Evolutionary conservation across 2,113 vertebrate species (phyloP), one percentile per base, ranked within the genome.

Genomic region (Dasyprocta punctata): DNA sequence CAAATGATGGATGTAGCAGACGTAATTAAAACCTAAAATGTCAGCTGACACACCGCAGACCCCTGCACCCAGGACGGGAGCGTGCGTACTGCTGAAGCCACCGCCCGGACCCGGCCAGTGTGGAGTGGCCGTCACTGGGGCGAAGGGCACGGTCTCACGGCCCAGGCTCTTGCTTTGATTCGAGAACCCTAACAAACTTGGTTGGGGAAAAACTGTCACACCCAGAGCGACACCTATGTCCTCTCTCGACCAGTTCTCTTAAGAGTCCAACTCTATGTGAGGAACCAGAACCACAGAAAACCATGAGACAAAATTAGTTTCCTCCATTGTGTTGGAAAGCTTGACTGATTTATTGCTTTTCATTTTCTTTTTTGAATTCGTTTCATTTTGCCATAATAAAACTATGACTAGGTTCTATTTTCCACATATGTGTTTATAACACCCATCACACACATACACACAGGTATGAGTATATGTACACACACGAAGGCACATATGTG

Each of bases 341-440:
- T 30, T n/a, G 73, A n/a, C 7, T 77, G 47, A 19, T 30, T n/a
- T 0, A 17, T 6, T 14, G 3, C 26, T 78, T 24, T 52, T 41
- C 61, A 75, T 49, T 52, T 44, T 85, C 36, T 56, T 17, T 4
- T 80, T 41, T 80, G 5, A 22, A 61, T 86, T 80, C 30, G 61
- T 9, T 71, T 80, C 11, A 30, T 5, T 54, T 78, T 33, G 36
- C 4, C 30, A 58, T 75, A 26, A 16, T 49, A 19, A 26, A 58
- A 22, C 6, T 19, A 1, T 58, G 67, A 47, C 0, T 0, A 19
- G 13, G 5, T 4, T 0, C n/a, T 73, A 16, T 20, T 38, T 78
- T 52, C 49, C 52, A 56, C 1, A 44, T 16, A 12, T 41, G 5
- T 91, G 5, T 44, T 36, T 41, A 19, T 17, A 93, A 52, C 41